Evolutionary conservation across 2,888 invertebrate genomes (phyloP).

Genomic region (Heliconius hortense): DNA sequence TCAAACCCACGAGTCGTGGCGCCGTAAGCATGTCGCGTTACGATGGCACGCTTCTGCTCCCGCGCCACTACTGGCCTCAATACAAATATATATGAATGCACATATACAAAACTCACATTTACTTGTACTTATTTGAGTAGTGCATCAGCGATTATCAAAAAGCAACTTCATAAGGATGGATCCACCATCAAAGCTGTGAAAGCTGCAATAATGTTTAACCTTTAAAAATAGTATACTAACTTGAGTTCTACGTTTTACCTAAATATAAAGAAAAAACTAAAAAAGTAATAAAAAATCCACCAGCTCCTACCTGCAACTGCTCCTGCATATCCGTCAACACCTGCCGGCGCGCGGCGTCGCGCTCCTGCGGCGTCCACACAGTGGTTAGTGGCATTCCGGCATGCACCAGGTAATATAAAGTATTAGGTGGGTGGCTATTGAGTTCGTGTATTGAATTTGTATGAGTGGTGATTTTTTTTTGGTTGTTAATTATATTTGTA

Average conservation of each 20-base stretch:
- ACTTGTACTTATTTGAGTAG: too few species aligned
- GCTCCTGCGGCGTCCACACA: constrained; percentile 58
- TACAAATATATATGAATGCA: too few species aligned
- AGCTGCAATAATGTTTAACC: background rate
- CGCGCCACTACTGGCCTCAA: too few species aligned
- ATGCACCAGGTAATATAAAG: constrained; percentile 55
- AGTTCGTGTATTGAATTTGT: background rate
- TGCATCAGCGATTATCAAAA: too few species aligned
- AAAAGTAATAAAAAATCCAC: too few species aligned
- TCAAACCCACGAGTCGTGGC: too few species aligned
- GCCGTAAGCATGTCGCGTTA: too few species aligned
- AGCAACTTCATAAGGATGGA: background rate
- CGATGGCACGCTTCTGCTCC: too few species aligned
- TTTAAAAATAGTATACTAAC: background rate
- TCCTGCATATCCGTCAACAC: constrained; percentile 86
- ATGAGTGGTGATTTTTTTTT: background rate
- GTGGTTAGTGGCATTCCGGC: constrained; percentile 72
- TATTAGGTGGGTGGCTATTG: background rate
- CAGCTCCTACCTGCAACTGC: constrained; percentile 86
- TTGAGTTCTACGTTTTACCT: background rate
- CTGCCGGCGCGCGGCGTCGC: constrained; percentile 83
- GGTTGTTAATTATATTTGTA: too few species aligned
- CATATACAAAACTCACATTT: too few species aligned
- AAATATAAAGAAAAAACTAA: background rate
- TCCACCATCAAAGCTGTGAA: background rate